phyloP scores from a whole-genome alignment of 2,113 vertebrate genomes.

The Lontra canadensis region DNA sequence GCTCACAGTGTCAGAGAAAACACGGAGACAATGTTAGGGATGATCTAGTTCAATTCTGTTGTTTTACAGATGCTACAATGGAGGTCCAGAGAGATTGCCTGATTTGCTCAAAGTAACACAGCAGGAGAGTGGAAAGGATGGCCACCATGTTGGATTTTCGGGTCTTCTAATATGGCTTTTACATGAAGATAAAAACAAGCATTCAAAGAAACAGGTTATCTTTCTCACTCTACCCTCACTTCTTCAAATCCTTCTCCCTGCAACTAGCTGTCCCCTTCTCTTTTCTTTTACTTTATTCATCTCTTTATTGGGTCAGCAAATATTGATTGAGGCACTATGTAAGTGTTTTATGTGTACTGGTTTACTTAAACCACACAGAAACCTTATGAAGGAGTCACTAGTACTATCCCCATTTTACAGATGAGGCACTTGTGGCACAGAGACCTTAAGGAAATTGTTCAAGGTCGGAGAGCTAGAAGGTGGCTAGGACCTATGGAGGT shows the following conservation, averaged over 20 bases:
- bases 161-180: background rate
- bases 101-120: background rate
- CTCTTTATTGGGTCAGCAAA: background rate
- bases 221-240: background rate
- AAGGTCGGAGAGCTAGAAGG: background rate
- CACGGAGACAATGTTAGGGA: background rate
- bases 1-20: background rate
- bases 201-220: no score
- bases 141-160: background rate
- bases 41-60: background rate
- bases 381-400: background rate
- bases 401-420: background rate
- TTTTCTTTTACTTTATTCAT: background rate
- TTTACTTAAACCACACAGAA: background rate
- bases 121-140: background rate
- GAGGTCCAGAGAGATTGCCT: background rate
- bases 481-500: accelerated
- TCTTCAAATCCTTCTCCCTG: background rate
- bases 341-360: background rate
- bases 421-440: background rate
- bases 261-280: background rate
- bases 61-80: background rate
- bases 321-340: background rate
- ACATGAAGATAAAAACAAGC: background rate
- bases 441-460: background rate